These are phyloP conservation scores for Pyrochroa serraticornis DNA, from an alignment of 2,888 invertebrate genomes.

Conservation along the genomic window DNA sequence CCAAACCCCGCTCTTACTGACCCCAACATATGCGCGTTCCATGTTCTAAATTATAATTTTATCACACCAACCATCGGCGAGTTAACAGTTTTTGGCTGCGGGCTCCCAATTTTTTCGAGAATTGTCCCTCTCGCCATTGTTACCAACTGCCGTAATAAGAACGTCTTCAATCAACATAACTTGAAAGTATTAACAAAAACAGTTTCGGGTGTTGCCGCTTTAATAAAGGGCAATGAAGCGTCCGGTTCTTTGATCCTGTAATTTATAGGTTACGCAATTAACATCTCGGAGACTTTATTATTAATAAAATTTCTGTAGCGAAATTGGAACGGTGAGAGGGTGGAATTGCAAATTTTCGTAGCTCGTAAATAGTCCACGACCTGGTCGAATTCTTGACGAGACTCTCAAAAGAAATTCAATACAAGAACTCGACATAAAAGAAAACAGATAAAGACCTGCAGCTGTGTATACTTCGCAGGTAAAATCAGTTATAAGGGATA, in stretches of 20 bases:
- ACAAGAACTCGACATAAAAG: slow-evolving; percentile 2
- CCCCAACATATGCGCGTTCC: slow-evolving; percentile 37
- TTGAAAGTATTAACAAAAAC: background rate
- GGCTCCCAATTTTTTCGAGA: background rate
- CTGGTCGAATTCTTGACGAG: background rate
- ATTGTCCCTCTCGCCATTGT: background rate
- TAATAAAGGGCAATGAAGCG: too few relatives aligned
- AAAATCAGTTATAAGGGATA: slow-evolving; percentile 5
- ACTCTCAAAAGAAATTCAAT: slow-evolving; percentile 5
- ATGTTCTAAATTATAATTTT: slow-evolving; percentile 42
- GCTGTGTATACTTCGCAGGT: slow-evolving; percentile 26
- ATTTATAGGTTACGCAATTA: background rate
- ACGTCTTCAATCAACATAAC: background rate
- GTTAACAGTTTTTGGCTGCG: background rate
- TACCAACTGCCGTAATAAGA: background rate
- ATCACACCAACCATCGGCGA: slow-evolving; percentile 25
- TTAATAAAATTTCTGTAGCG: background rate
- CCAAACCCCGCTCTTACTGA: slow-evolving; percentile 16
- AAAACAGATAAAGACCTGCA: slow-evolving; percentile 25
- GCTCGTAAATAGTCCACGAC: background rate
- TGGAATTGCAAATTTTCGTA: slow-evolving; percentile 4
- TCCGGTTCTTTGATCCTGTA: background rate
- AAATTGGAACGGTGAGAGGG: background rate
- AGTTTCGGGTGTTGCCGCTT: background rate
- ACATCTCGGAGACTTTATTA: background rate